phyloP scores from a whole-genome alignment of 2,888 invertebrate species.

The Yponomeuta plumbellus region DNA sequence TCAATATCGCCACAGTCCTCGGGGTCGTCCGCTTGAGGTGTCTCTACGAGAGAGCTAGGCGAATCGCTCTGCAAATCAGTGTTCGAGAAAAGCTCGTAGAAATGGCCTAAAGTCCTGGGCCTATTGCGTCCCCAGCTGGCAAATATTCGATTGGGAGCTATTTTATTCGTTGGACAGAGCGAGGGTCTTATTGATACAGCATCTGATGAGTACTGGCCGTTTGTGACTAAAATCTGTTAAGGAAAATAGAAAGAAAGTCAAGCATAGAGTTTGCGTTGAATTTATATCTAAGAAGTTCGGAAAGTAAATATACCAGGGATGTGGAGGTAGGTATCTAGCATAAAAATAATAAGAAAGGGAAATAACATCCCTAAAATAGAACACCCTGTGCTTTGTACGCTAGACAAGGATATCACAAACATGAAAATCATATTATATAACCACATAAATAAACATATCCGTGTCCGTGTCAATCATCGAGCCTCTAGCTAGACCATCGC shows the following conservation, averaged over 20 bases:
- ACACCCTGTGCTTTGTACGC: too few species aligned
- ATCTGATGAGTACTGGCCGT: not conserved
- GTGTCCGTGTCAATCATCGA: too few species aligned
- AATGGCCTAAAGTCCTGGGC: slow-evolving; percentile 42
- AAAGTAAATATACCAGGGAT: not conserved
- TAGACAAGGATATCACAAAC: too few species aligned
- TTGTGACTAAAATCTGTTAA: not conserved
- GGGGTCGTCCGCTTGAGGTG: slow-evolving; percentile 52
- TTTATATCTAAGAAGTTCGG: not conserved
- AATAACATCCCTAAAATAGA: not conserved
- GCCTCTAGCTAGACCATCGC: too few species aligned
- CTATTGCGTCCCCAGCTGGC: slow-evolving; percentile 31
- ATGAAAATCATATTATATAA: too few species aligned
- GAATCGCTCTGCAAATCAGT: slow-evolving; percentile 29
- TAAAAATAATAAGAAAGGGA: not conserved
- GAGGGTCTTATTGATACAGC: slow-evolving; percentile 52
- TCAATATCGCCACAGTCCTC: slow-evolving; percentile 66
- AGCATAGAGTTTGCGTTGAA: not conserved
- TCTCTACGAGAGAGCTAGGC: slow-evolving; percentile 44
- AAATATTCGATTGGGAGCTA: slow-evolving; percentile 53
- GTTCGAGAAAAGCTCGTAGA: slow-evolving; percentile 46
- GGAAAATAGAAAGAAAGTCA: not conserved
- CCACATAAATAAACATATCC: too few species aligned
- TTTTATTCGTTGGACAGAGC: slow-evolving; percentile 65
- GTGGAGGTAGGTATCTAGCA: not conserved